phyloP scores from a whole-genome alignment of 2,797 vertebrate genomes.

The Pampus argenteus region DNA sequence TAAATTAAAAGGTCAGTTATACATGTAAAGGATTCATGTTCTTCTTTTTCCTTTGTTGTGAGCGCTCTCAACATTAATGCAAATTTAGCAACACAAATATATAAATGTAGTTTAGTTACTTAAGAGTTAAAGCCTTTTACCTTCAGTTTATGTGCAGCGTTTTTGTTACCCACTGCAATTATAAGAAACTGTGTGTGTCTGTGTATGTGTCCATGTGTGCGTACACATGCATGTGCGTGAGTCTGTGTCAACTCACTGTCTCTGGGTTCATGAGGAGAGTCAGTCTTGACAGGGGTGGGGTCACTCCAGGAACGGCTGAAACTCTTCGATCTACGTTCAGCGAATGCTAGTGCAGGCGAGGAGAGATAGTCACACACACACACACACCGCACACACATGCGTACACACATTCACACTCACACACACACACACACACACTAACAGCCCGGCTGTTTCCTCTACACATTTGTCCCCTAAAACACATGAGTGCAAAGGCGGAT shows the following conservation, averaged over 20 bases:
- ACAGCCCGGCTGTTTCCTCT: constrained; percentile 15
- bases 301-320: constrained; percentile 99
- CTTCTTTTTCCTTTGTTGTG: background rate
- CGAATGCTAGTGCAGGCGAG: constrained; percentile 89
- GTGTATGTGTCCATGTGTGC: constrained; percentile 13
- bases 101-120: constrained; percentile 8
- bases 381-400: constrained; percentile 23
- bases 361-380: constrained; percentile 82
- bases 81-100: too few relatives aligned
- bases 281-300: constrained; percentile 96
- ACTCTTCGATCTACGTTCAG: constrained; percentile 97
- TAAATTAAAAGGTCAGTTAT: background rate
- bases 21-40: background rate
- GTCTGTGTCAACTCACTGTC: constrained; percentile 92
- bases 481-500: constrained; percentile 51
- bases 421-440: constrained; percentile 36
- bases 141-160: background rate
- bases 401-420: constrained; percentile 51
- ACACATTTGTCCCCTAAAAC: constrained; percentile 43
- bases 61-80: background rate
- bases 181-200: constrained; percentile 11
- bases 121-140: constrained; percentile 15
- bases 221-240: constrained; percentile 37
- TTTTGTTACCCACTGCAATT: background rate
- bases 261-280: constrained; percentile 93